Evolutionary conservation across 2,888 invertebrate species (phyloP), one percentile per base, ranked within the genome.

Genomic region (Aphidoletes aphidimyza): DNA sequence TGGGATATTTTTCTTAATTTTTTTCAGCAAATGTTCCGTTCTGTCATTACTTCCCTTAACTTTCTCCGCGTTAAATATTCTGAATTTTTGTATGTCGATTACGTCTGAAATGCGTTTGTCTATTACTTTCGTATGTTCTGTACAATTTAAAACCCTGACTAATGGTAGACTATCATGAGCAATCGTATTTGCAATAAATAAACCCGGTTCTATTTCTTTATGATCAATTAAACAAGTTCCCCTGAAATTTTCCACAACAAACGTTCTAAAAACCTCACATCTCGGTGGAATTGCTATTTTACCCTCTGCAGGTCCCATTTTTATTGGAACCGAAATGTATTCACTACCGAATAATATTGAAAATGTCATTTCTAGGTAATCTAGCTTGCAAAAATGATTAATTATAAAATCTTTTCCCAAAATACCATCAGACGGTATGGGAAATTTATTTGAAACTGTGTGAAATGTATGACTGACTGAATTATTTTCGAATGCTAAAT

Each of bases 391-490:
- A 22, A 22, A 37, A 22, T n/a, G n/a, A 9, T 17, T 14, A 5
- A 42, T 3, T 2, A 83, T 83, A n/a, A 83, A 83, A 42, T 83
- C 83, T 42, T 26, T 17, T 3, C 83, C 83, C 11, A 83, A 36
- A 22, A 83, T 83, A 19, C 83, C 83, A 42, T 83, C 83, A 0
- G 83, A 83, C 9, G 83, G 83, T 2, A 83, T 45, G 11, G 39
- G 39, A 42, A 83, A 83, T n/a, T 83, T 26, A 11, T 83, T 22
- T 22, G 8, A 6, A 3, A 59, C 59, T 59, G 26, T 14, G 59
- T 59, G 8, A 30, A 59, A 30, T 59, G 39, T 36, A 42, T 83
- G 83, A 26, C 1, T 9, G 1, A 78, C 36, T 36, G 19, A 8
- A 17, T 19, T 36, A 36, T 69, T 17, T 6, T 30, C 30, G 6